Evolutionary conservation across 2,888 invertebrate genomes (phyloP).

Genomic region (Odontocerum albicorne): DNA sequence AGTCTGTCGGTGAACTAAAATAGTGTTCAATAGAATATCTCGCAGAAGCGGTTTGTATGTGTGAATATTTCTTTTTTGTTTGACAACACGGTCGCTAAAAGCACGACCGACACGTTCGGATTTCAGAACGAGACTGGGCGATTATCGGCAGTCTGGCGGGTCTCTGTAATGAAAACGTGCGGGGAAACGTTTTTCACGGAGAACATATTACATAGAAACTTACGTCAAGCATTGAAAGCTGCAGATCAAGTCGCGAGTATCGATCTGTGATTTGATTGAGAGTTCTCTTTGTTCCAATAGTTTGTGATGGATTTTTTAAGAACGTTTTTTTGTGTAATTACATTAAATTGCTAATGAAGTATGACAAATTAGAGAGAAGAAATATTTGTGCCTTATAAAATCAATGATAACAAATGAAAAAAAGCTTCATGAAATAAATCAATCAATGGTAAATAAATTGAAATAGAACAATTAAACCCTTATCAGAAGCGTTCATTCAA

Average conservation of each 20-base stretch:
- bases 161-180: constrained; percentile 22
- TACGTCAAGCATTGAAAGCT: no score
- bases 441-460: no score
- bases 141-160: constrained; percentile 17
- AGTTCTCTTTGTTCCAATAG: background rate
- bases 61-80: constrained; percentile 6
- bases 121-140: constrained; percentile 24
- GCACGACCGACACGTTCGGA: constrained; percentile 17
- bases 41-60: no score
- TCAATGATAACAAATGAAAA: no score
- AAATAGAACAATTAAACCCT: no score
- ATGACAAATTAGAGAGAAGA: no score
- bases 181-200: constrained; percentile 19
- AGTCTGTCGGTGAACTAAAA: constrained; percentile 19
- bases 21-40: constrained; percentile 3
- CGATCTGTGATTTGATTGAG: background rate
- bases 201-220: constrained; percentile 3
- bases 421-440: no score
- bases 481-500: no score
- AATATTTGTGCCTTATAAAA: no score
- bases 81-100: background rate
- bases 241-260: background rate
- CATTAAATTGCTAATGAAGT: no score
- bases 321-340: no score
- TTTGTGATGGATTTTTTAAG: background rate